Evolutionary conservation across 2,888 invertebrate genomes (phyloP).

Genomic region (Macaria liturata): DNA sequence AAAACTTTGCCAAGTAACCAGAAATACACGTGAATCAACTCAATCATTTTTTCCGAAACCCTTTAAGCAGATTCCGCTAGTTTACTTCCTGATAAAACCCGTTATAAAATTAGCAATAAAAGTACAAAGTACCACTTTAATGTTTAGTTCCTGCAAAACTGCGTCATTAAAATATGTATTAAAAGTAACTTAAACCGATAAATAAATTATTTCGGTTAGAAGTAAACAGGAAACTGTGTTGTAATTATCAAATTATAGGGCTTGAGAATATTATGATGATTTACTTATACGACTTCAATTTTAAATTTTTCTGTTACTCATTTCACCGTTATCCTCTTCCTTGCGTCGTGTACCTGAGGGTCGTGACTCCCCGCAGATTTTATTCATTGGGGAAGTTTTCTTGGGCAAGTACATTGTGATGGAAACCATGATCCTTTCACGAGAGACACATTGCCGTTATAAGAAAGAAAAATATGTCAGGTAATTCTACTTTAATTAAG

Average conservation of each 20-base stretch:
- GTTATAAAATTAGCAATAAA: slow-evolving; percentile 22
- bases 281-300: neutral
- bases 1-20: slow-evolving; percentile 1
- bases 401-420: too few relatives aligned
- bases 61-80: slow-evolving; percentile 3
- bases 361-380: too few relatives aligned
- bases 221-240: slow-evolving; percentile 23
- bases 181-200: neutral
- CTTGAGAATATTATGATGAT: slow-evolving; percentile 1
- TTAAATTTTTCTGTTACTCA: too few relatives aligned
- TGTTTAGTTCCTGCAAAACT: slow-evolving; percentile 21
- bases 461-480: too few relatives aligned
- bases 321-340: too few relatives aligned
- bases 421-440: too few relatives aligned
- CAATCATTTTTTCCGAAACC: slow-evolving; percentile 11
- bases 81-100: slow-evolving; percentile 16
- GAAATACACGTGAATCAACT: neutral
- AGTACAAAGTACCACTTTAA: slow-evolving; percentile 13
- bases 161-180: slow-evolving; percentile 11
- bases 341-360: too few relatives aligned
- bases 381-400: too few relatives aligned
- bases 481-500: too few relatives aligned
- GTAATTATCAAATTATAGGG: slow-evolving; percentile 17
- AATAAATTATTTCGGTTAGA: neutral
- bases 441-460: too few relatives aligned